These are phyloP conservation scores for Drosophila quadrilineata DNA, from an alignment of 1,140 invertebrate genomes.

Conservation along the genomic window DNA sequence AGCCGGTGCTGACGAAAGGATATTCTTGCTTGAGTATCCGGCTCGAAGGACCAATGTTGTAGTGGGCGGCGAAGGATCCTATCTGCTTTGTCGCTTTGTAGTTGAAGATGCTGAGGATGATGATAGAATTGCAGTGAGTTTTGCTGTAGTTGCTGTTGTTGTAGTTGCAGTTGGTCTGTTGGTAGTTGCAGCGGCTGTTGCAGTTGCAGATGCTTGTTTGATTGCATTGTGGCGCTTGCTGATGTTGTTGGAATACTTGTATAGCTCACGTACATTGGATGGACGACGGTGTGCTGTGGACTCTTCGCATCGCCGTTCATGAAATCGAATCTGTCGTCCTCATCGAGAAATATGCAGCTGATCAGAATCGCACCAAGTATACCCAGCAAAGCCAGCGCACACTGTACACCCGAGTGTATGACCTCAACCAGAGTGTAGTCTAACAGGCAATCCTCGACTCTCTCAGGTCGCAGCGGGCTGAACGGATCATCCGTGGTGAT, in stretches of 20 bases:
- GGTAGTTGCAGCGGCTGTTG: constrained; percentile 42
- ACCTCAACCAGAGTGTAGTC: constrained; percentile 94
- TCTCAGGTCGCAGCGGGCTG: constrained; percentile 85
- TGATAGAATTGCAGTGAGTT: constrained; percentile 73
- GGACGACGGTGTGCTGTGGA: constrained; percentile 86
- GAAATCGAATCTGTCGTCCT: constrained; percentile 90
- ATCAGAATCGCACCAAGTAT: constrained; percentile 84
- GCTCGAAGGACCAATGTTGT: no score
- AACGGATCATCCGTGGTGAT: constrained; percentile 84
- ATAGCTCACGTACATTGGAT: constrained; percentile 88
- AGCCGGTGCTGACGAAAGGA: no score
- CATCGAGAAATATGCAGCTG: constrained; percentile 85
- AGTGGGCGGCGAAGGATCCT: no score
- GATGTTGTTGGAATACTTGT: constrained; percentile 83
- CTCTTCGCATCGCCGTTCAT: constrained; percentile 88
- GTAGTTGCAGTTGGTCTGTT: constrained; percentile 67
- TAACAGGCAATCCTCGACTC: constrained; percentile 91
- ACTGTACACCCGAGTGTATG: constrained; percentile 91
- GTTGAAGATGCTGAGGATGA: constrained; percentile 45
- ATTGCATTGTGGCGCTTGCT: constrained; percentile 80
- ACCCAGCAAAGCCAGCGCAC: constrained; percentile 85
- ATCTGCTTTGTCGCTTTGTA: no score
- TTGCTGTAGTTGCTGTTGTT: constrained; percentile 52
- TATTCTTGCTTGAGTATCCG: no score
- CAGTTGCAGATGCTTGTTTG: constrained; percentile 71